Evolutionary conservation across 2,113 vertebrate genomes (phyloP).

Genomic region (Cisticola juncidis): DNA sequence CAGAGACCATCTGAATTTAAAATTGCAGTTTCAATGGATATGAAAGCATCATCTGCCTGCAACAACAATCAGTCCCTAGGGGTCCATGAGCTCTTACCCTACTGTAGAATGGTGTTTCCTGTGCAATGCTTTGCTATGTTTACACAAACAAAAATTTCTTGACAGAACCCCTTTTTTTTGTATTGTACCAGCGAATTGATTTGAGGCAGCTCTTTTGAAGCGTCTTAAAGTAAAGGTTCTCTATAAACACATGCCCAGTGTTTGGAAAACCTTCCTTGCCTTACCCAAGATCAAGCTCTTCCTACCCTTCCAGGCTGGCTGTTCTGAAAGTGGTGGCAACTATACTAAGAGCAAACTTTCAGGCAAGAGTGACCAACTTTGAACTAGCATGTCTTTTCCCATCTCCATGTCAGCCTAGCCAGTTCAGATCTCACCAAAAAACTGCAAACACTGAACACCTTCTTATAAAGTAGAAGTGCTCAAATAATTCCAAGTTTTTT

Average conservation of each 20-base stretch:
- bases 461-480: neutral
- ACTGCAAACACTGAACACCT: neutral
- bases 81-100: neutral
- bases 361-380: neutral
- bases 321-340: neutral
- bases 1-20: constrained; percentile 24
- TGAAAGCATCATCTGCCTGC: neutral
- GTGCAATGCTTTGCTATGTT: neutral
- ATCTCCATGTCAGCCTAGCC: neutral
- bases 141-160: neutral
- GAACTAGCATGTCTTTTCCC: neutral
- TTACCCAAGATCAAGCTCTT: neutral
- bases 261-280: neutral
- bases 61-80: neutral
- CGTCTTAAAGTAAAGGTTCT: neutral
- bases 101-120: neutral
- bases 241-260: neutral
- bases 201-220: neutral
- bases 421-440: neutral
- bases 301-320: neutral
- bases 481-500: neutral
- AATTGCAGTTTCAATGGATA: neutral
- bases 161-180: neutral
- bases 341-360: neutral
- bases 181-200: neutral